A percentile compares a stretch with the other conserved stretches of the same genome.
These are phyloP conservation scores for Anolis sagrei DNA, from an alignment of 2,113 vertebrate species.

Conservation along the genomic window DNA sequence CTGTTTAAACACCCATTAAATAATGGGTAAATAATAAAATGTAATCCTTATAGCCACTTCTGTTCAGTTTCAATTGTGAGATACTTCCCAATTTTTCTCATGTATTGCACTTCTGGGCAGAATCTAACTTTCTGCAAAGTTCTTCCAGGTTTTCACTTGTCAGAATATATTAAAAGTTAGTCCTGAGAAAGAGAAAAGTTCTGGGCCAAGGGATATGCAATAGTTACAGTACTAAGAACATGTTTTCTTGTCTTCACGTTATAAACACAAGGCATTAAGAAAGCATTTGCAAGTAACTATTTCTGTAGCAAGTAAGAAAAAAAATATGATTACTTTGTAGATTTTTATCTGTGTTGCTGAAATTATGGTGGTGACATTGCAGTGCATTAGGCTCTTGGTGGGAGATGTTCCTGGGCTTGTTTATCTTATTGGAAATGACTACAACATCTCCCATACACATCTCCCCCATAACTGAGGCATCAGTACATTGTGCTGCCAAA, in stretches of 20 bases:
- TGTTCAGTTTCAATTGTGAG: neutral
- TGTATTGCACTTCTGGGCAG: neutral
- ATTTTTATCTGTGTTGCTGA: neutral
- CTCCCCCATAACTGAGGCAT: neutral
- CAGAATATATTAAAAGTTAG: constrained; percentile 2
- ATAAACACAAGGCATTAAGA: neutral
- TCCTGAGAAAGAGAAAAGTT: neutral
- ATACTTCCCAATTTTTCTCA: neutral
- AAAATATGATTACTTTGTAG: neutral
- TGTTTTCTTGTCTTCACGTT: neutral
- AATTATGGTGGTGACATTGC: constrained; percentile 6
- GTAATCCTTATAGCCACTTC: neutral
- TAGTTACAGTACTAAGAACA: neutral
- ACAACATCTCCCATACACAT: neutral
- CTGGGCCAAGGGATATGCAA: neutral
- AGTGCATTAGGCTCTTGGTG: constrained; percentile 12
- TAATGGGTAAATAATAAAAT: neutral
- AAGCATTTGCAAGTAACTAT: neutral
- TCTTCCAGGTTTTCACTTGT: neutral
- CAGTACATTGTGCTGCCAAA: neutral
- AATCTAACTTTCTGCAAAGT: constrained; percentile 1
- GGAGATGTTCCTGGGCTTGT: neutral
- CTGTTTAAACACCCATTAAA: neutral
- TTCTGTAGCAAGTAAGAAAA: neutral
- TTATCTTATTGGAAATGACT: constrained; percentile 2